phyloP scores from a whole-genome alignment of 2,888 invertebrate species.

The Pomacea canaliculata region DNA sequence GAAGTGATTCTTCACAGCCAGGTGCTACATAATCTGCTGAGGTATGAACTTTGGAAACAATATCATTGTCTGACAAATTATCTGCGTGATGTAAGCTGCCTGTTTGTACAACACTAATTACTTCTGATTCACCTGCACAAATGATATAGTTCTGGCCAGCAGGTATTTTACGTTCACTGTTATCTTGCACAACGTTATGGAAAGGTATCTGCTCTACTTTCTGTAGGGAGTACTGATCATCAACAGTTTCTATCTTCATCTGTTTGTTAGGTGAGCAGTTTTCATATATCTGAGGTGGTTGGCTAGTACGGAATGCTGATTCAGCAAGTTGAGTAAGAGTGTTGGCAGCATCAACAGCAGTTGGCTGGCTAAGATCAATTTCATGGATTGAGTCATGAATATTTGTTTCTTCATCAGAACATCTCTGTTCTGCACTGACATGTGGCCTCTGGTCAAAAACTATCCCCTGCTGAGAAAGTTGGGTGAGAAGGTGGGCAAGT shows the following conservation, averaged over 20 bases:
- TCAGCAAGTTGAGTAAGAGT: constrained; percentile 37
- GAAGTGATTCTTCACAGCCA: too few species aligned
- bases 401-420: constrained; percentile 3
- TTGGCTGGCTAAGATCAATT: constrained; percentile 29
- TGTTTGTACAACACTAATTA: constrained; percentile 19
- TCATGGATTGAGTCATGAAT: constrained; percentile 5
- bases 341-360: constrained; percentile 37
- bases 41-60: too few species aligned
- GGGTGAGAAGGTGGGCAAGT: constrained; percentile 34
- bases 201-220: background rate
- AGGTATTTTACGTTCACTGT: background rate
- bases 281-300: background rate
- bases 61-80: too few species aligned
- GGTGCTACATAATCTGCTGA: too few species aligned
- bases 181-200: constrained; percentile 9
- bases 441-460: constrained; percentile 35
- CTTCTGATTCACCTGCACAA: constrained; percentile 18
- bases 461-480: constrained; percentile 37
- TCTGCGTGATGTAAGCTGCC: background rate
- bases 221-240: constrained; percentile 13
- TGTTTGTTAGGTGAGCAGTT: constrained; percentile 7
- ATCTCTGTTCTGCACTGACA: constrained; percentile 9
- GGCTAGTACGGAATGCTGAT: constrained; percentile 19
- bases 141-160: constrained; percentile 17
- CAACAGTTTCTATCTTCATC: constrained; percentile 12